Evolutionary conservation across 1,140 invertebrate species (phyloP).

Genomic region (Magallana ariakensis): DNA sequence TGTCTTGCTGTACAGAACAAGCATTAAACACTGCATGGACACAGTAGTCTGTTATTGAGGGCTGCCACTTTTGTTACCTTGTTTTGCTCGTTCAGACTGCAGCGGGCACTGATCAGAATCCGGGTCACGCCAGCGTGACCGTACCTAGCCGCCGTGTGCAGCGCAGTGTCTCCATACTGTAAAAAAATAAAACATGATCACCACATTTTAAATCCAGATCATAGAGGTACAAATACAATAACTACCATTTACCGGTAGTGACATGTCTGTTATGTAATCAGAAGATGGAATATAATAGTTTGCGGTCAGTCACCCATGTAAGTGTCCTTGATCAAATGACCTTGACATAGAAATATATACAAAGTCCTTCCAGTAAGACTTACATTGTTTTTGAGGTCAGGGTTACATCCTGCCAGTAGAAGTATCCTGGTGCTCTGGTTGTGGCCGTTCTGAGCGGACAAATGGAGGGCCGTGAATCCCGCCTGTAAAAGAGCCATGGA

Average conservation of each 20-base stretch:
- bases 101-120: conserved; percentile 94
- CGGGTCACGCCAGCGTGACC: conserved; percentile 95
- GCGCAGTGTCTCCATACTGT: conserved; percentile 92
- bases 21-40: too few species aligned
- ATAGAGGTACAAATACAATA: too few species aligned
- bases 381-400: conserved; percentile 95
- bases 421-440: conserved; percentile 95
- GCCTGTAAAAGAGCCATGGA: conserved; percentile 81
- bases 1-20: too few species aligned
- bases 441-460: conserved; percentile 93
- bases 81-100: conserved; percentile 93
- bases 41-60: too few species aligned
- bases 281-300: too few species aligned
- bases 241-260: too few species aligned
- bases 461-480: conserved; percentile 94
- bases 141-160: conserved; percentile 95
- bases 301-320: too few species aligned
- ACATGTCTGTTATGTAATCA: too few species aligned
- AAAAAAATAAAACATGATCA: conserved; percentile 67
- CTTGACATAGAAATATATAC: too few species aligned
- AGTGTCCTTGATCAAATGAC: too few species aligned
- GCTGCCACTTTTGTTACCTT: conserved; percentile 82
- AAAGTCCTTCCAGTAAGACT: conserved; percentile 67
- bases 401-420: conserved; percentile 90
- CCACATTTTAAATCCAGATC: too few species aligned